A percentile compares a stretch with the other conserved stretches of the same genome.
Conservation (phyloP, 1,140 invertebrate genomes). For the Copidosoma floridanum region DNA sequence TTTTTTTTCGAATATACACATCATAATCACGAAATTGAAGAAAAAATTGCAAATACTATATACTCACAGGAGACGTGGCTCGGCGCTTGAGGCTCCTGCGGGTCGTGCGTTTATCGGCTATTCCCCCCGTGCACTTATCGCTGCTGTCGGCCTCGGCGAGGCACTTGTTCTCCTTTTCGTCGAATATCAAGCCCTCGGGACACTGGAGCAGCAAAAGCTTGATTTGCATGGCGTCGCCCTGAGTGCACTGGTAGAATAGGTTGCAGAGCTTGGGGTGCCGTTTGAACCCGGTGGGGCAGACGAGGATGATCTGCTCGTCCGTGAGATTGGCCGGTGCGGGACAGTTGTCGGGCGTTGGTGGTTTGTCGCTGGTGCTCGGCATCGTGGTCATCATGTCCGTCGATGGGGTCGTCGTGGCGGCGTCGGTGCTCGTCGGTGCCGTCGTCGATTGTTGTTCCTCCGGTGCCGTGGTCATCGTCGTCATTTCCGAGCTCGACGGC, state of each 20-base stretch:
- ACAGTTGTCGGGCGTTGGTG: conserved; percentile 25
- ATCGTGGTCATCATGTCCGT: neutral
- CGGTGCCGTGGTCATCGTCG: neutral
- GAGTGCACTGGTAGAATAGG: conserved; percentile 79
- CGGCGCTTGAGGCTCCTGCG: neutral
- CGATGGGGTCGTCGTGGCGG: conserved; percentile 1
- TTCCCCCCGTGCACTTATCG: conserved; percentile 57
- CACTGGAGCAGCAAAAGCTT: conserved; percentile 74
- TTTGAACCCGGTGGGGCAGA: conserved; percentile 78
- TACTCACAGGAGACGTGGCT: no score
- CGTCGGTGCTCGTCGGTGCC: conserved; percentile 1
- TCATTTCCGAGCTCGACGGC: neutral
- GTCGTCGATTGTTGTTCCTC: conserved; percentile 21
- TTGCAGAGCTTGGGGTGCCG: conserved; percentile 82
- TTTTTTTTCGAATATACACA: no score
- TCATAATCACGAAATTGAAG: no score
- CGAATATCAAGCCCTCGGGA: conserved; percentile 73
- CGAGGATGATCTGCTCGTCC: conserved; percentile 67
- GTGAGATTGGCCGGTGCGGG: conserved; percentile 43
- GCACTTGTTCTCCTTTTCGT: conserved; percentile 72
- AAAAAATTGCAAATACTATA: no score
- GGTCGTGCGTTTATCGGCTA: neutral
- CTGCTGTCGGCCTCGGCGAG: conserved; percentile 60
- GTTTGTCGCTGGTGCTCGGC: conserved; percentile 25
- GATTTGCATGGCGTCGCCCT: conserved; percentile 63